phyloP scores from a whole-genome alignment of 2,113 vertebrate species.

The Mesembrinibis cayennensis region DNA sequence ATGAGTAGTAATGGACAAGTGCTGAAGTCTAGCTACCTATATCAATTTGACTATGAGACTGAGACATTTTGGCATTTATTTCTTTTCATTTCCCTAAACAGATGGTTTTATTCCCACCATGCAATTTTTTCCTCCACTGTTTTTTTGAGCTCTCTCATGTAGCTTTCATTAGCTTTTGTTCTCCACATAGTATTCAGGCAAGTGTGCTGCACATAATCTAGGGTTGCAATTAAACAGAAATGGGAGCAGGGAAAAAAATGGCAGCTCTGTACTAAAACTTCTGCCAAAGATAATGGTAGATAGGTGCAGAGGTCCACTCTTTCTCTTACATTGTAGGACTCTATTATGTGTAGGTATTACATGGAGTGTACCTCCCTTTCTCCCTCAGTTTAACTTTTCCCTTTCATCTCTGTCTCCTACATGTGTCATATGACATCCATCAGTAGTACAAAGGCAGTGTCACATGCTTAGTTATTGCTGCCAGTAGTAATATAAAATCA shows the following conservation, averaged over 20 bases:
- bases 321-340: not conserved
- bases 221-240: not conserved
- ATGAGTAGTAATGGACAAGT: not conserved
- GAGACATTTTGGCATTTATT: not conserved
- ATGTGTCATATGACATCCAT: not conserved
- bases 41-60: not conserved
- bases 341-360: not conserved
- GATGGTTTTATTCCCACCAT: not conserved
- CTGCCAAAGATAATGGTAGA: not conserved
- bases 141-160: not conserved
- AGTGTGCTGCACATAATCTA: not conserved
- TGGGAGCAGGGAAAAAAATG: not conserved
- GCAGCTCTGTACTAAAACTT: not conserved
- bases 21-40: not conserved
- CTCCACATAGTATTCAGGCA: not conserved
- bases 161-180: conserved; percentile 9
- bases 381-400: not conserved
- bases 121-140: not conserved
- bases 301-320: not conserved
- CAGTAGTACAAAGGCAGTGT: not conserved
- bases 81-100: not conserved
- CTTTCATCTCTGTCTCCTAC: not conserved
- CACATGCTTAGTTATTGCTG: not conserved
- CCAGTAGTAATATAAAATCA: not conserved
- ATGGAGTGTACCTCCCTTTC: not conserved